Base-by-base conservation (phyloP, 1,140 invertebrate species). In the Aphelinus certus region DNA sequence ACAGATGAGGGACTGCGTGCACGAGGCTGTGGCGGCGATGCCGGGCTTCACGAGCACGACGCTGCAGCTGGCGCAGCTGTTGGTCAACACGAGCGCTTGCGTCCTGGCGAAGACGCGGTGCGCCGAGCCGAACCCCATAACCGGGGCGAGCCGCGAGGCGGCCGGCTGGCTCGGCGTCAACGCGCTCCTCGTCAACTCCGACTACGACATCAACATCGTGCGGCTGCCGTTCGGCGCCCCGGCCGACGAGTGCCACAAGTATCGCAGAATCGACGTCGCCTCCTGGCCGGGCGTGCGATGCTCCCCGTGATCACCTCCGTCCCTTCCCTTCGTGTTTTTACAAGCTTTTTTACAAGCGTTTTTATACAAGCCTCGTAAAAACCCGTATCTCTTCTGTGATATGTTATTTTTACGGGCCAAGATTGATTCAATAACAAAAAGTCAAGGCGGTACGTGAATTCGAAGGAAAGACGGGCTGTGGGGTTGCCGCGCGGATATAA, bases 101-200 rank as follows among this genome's bases (percentile, higher is more conserved):
- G 78, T 86, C 47, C 63, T 86, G 7, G 84, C 84, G n/a, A 86
- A 84, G 65, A 84, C 81, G 1, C 82, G 84, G 10, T 85, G 84
- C 68, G 71, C 74, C 5, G 71, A 68, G 6, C 73, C 67, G 65
- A 86, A 86, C 67, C 84, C 84, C 4, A 83, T 86, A 62, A 86
- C 83, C 4, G 84, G 84, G 4, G 79, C 78, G 62, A 70, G 77
- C 46, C 79, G 81, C 49, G 79, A 81, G 3, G 77, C 76, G 43
- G 75, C 77, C 48, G 79, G 62, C 58, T 85, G 83, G 69, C 66
- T 82, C 4, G 73, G 80, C 9, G 60, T 85, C 42, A 85, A 85
- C 66, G 83, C 84, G 0, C 61, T 85, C 46, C 73, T 84, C 62
- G 82, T 86, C 72, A 85, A 86, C 73, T 78, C 84, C 1, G 76